phyloP scores from a whole-genome alignment of 2,113 vertebrate genomes.

The Ploceus nigricollis region DNA sequence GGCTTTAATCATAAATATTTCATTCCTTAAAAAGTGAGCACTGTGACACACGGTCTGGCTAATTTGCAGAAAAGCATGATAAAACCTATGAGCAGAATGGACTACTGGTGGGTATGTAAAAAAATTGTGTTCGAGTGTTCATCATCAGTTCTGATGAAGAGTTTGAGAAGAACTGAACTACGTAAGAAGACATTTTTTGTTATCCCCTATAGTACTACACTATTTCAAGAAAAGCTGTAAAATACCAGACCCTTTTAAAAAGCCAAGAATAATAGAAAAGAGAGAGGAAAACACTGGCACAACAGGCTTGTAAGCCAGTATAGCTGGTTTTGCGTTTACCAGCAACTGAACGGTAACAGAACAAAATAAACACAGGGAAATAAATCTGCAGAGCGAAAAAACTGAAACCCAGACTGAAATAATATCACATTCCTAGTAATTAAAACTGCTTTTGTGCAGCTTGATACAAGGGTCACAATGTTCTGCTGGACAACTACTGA shows the following conservation, averaged over 20 bases:
- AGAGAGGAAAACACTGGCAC: neutral
- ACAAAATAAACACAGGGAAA: neutral
- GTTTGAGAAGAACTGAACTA: constrained; percentile 16
- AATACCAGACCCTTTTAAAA: neutral
- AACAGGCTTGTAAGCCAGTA: neutral
- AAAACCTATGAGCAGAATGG: neutral
- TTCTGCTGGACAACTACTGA: neutral
- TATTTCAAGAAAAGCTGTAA: neutral
- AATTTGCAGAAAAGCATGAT: neutral
- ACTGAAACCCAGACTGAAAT: neutral
- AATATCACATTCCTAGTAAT: neutral
- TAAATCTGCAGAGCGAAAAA: neutral
- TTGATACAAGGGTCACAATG: neutral
- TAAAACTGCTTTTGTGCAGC: neutral
- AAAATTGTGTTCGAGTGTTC: neutral
- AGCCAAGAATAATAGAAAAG: neutral
- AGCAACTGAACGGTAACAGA: neutral
- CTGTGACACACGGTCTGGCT: neutral
- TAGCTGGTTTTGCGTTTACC: neutral
- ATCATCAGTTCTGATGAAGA: constrained; percentile 10
- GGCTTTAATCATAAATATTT: neutral
- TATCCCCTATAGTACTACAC: neutral
- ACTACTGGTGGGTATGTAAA: neutral
- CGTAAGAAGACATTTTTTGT: neutral
- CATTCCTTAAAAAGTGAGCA: neutral